Base-by-base conservation (phyloP, 2,113 vertebrate species). In the Misgurnus mizolepis region DNA sequence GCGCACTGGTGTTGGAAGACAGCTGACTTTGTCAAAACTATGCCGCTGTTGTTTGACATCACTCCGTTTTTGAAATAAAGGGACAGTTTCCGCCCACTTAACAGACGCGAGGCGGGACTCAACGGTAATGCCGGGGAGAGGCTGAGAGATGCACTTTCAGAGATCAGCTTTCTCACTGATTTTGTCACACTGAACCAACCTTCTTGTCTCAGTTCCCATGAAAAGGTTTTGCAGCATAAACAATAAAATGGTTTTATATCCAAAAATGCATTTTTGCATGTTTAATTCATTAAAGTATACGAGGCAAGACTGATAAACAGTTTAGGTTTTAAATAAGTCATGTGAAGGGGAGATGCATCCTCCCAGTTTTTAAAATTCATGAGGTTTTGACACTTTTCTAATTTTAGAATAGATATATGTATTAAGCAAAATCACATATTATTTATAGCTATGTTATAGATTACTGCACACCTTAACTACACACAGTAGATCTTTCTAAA, bases 91-190 rank as follows among this genome's bases (percentile, higher is more conserved):
- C 86, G 85, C 83, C 85, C 83, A 85, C 81, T 85, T 83, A 88
- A 87, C 86, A 88, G 84, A 87, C 68, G 58, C 62, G 67, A 82
- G 85, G 86, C 88, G 88, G 88, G 84, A 85, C 88, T 83, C 56
- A 64, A 76, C 53, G 50, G 78, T 45, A 70, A 61, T 55, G 40
- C 74, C 53, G 58, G 67, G 56, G 70, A 69, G 65, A 81, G 49
- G 53, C 62, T 5, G 17, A 73, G 64, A 79, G 67, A 77, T 72
- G 61, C 67, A 61, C 61, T 67, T 22, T 22, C 22, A 22, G 22
- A 22, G 22, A 67, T 66, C 47, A 40, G 66, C 65, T 65, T 43
- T 70, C 53, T 80, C 73, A 14, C 74, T 1, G 22, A 12, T 53
- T 76, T n/a, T 66, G 45, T 17, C 17, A n/a, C 40, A 15, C 8